Percentiles rank a stretch among this genome's conserved stretches.
Conservation (phyloP, 1,140 invertebrate species). For the Pararge aegeria region DNA sequence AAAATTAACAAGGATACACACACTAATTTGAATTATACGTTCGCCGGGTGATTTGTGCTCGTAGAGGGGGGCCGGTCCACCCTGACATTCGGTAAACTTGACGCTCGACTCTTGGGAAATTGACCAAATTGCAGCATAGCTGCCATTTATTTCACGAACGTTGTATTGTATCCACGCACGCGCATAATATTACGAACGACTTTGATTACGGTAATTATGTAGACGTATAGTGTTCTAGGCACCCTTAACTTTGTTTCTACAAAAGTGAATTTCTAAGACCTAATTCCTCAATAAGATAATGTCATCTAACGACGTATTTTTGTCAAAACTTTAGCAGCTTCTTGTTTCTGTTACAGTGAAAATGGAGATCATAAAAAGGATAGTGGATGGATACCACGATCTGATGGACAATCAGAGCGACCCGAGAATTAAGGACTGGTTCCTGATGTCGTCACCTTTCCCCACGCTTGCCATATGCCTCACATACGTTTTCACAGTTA, state of each 20-base stretch:
- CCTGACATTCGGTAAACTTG: conserved; percentile 56
- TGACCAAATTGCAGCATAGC: conserved; percentile 30
- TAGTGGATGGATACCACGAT: conserved; percentile 79
- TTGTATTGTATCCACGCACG: conserved; percentile 28
- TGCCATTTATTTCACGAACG: conserved; percentile 22
- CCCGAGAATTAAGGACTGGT: conserved; percentile 90
- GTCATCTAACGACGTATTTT: neutral
- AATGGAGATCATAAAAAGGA: conserved; percentile 61
- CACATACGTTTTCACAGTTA: conserved; percentile 88
- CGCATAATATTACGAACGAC: neutral
- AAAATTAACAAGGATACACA: conserved; percentile 19
- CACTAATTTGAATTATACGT: conserved; percentile 19
- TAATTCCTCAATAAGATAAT: neutral
- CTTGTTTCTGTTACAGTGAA: conserved; percentile 62
- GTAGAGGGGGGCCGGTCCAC: conserved; percentile 41
- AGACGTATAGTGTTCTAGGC: neutral
- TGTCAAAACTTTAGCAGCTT: neutral
- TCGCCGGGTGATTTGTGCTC: conserved; percentile 15
- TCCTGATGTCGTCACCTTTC: conserved; percentile 90
- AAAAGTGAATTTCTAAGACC: neutral
- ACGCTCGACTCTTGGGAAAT: conserved; percentile 38
- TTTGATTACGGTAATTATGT: conserved; percentile 6
- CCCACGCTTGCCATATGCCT: conserved; percentile 90
- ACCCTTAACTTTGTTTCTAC: no score
- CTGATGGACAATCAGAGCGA: conserved; percentile 89